Evolutionary conservation across 2,888 invertebrate genomes (phyloP).

Genomic region (Synanthedon myopaeformis): DNA sequence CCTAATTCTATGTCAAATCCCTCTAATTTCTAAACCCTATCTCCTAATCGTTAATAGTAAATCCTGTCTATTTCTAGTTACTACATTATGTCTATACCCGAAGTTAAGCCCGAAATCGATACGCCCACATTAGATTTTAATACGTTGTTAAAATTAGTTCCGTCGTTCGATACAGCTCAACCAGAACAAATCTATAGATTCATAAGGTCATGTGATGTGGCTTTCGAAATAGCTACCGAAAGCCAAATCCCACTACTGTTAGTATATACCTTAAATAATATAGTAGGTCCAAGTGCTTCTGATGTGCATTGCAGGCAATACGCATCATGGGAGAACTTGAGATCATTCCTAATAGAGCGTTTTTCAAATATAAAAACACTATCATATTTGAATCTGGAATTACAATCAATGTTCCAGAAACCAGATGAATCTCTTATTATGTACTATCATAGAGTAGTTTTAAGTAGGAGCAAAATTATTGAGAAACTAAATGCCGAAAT

Average conservation of each 20-base stretch:
- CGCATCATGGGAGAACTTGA: not conserved
- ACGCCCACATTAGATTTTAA: not conserved
- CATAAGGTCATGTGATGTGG: constrained; percentile 1
- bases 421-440: too few species aligned
- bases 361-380: constrained; percentile 4
- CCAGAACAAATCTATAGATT: constrained; percentile 2
- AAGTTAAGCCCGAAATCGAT: not conserved
- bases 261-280: too few species aligned
- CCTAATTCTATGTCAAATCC: not conserved
- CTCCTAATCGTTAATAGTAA: not conserved
- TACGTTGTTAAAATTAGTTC: not conserved
- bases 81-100: not conserved
- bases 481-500: too few species aligned
- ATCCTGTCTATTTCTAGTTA: not conserved
- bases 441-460: too few species aligned
- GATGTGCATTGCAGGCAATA: constrained; percentile 1
- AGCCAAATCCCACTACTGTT: too few species aligned
- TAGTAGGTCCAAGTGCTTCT: not conserved
- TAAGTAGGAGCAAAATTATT: too few species aligned
- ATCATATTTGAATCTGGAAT: too few species aligned
- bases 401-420: too few species aligned
- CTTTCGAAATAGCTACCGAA: too few species aligned
- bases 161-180: not conserved
- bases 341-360: constrained; percentile 1
- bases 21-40: not conserved